Percentiles rank a stretch among this genome's conserved stretches.
Evolutionary conservation across 2,113 vertebrate genomes (phyloP).

Genomic region (Menura novaehollandiae): DNA sequence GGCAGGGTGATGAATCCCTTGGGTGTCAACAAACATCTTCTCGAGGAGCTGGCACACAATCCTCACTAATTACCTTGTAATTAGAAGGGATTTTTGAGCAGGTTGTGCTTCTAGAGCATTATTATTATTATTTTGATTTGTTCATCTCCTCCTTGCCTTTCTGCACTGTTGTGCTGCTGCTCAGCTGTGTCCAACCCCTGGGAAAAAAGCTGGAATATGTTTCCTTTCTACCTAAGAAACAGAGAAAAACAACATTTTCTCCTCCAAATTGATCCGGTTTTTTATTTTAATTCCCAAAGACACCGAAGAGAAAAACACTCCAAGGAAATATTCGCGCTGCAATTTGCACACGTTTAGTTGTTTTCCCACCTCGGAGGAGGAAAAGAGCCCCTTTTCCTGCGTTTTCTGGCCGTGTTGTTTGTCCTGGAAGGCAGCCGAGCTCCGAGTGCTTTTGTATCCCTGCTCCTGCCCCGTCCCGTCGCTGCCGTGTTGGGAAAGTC

Average conservation of each 20-base stretch:
- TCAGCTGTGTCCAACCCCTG: background rate
- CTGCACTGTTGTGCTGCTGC: background rate
- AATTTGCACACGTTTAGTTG: background rate
- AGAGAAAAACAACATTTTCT: background rate
- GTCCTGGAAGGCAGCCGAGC: background rate
- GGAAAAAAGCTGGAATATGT: background rate
- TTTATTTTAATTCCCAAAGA: background rate
- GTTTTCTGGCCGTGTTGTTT: background rate
- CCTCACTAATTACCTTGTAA: background rate
- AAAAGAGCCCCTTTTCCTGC: background rate
- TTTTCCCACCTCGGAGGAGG: background rate
- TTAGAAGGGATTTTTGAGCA: background rate
- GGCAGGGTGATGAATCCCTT: background rate
- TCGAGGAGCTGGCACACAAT: background rate
- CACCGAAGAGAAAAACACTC: background rate
- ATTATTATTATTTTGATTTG: background rate
- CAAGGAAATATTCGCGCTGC: background rate
- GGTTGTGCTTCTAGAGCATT: background rate
- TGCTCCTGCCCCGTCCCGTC: background rate
- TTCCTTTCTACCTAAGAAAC: background rate
- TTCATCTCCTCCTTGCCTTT: background rate
- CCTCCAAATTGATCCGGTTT: background rate
- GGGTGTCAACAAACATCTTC: background rate
- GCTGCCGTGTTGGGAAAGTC: background rate
- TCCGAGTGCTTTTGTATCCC: background rate